Evolutionary conservation across 2,113 vertebrate genomes (phyloP), one percentile per base, ranked within the genome.

Genomic region (Aleadryas rufinucha): DNA sequence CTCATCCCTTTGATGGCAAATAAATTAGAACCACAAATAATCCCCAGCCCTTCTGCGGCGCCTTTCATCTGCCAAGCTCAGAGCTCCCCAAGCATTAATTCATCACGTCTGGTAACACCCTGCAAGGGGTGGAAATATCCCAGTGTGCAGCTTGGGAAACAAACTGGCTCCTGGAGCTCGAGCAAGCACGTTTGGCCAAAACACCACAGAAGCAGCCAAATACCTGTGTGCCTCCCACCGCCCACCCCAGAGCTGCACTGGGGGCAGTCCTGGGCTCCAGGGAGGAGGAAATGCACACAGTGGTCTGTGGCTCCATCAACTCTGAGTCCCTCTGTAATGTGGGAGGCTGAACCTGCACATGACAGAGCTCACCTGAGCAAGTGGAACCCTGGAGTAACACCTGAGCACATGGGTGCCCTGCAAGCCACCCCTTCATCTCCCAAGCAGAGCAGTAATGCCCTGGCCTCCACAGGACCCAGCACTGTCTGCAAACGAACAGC

Each of bases 1-100:
- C 87, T 94, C 84, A 93, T 93, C 78, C 70, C 91, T 97, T 96
- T 94, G 91, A 96, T 83, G 91, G 93, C 56, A 93, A 95, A 94
- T 78, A 91, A 95, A 95, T 95, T 21, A 91, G 95, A 96, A 91
- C 93, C 87, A 87, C 94, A 94, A 92, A 72, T 61, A 89, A 94
- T 50, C 65, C 91, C 60, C 37, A 30, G 77, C 53, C 59, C 84
- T 84, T 87, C 74, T 45, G 18, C 70, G 89, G 65, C 0, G 39
- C 74, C 94, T 95, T 96, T 97, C 94, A 93, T 91, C 84, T 72
- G 78, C 33, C 61, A 64, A 85, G 81, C 94, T 89, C 81, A 89
- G 79, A 94, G 93, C 95, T 89, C 89, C 28, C 24, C 8, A 3
- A 50, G 83, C 37, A 69, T 91, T 89, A 87, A 94, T 68, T 91